Conservation (phyloP, 2,888 invertebrate species). For the Phragmatobia fuliginosa region DNA sequence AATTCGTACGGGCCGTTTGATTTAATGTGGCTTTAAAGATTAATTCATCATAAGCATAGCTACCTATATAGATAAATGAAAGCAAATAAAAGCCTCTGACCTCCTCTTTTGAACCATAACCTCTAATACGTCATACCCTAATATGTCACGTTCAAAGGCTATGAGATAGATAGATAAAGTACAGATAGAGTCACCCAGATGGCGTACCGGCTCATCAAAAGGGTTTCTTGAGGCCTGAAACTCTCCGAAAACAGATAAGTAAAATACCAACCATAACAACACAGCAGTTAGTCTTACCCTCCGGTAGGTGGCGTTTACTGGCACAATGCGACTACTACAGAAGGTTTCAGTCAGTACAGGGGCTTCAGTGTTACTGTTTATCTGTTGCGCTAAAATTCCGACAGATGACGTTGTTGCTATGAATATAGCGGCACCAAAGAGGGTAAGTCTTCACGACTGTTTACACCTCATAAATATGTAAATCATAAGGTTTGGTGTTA, state of each 20-base stretch:
- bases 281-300: conserved; percentile 12
- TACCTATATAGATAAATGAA: conserved; percentile 10
- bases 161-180: neutral
- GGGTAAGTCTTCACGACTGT: conserved; percentile 4
- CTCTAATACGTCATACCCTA: neutral
- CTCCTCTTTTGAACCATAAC: conserved; percentile 19
- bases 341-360: conserved; percentile 5
- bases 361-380: neutral
- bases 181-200: conserved; percentile 26
- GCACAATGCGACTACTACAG: too few relatives aligned
- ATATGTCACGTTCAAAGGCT: neutral
- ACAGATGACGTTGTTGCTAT: conserved; percentile 15
- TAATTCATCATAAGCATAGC: conserved; percentile 44
- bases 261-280: neutral
- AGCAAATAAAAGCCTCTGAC: conserved; percentile 29
- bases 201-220: conserved; percentile 25
- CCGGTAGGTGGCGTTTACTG: conserved; percentile 35
- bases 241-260: neutral
- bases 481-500: conserved; percentile 17
- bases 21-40: conserved; percentile 47
- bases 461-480: conserved; percentile 33
- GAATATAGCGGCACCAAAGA: neutral
- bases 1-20: conserved; percentile 47
- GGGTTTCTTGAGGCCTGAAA: neutral
- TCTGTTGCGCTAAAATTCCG: neutral